Evolutionary conservation across 2,113 vertebrate genomes (phyloP), one percentile per base, ranked within the genome.

Genomic region (Corythornis madagascariensis): DNA sequence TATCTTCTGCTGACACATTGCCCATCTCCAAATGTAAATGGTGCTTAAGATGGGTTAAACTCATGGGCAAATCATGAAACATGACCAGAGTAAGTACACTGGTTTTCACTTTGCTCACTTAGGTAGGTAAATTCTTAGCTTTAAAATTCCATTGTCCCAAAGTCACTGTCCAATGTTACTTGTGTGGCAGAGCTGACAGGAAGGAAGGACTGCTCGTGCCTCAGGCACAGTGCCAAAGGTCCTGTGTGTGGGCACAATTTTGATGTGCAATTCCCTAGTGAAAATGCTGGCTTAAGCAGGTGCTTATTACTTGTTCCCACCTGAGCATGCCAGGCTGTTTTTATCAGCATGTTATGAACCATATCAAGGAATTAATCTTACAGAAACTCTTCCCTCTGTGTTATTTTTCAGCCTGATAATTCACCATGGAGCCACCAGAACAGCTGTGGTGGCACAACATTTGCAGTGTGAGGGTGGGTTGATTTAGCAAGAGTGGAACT

Each of bases 371-470:
- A 59, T 79, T 87, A 26, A 72, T 87, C 50, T 82, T 55, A 75
- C 53, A 72, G 71, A 66, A 90, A 72, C 21, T 77, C 28, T 81
- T 52, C 61, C 22, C 6, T 33, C 42, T 24, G 0, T 88, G 63
- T 87, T 93, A 31, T 85, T 92, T 93, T 94, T 86, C 65, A 75
- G 71, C 43, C 43, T n/a, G 45, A 9, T 24, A 71, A 65, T 56
- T 86, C 2, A 1, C 73, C 4, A 0, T 26, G 48, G 70, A 77
- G 25, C 69, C 60, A 25, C 57, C 56, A 20, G 83, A 89, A 60
- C 61, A 65, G 53, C 61, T 78, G 56, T n/a, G 40, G 69, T 72
- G 22, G 29, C 69, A 48, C 53, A 70, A 50, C 47, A n/a, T 69
- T 82, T 4, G 1, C 33, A 45, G 11, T 16, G 7, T 65, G 57